Conservation (phyloP, 2,113 vertebrate genomes). For the Colius striatus region DNA sequence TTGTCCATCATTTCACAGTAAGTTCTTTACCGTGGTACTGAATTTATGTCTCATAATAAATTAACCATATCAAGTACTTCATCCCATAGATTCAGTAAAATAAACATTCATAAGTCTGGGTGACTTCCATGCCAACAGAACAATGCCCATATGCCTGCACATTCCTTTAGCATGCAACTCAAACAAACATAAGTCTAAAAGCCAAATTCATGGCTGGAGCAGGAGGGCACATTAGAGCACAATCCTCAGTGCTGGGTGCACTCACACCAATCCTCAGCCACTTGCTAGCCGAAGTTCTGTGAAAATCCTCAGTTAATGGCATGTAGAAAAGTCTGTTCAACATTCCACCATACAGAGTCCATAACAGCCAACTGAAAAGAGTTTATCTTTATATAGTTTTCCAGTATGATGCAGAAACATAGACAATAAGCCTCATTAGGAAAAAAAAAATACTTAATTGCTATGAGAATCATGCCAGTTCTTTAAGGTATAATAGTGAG, state of each 20-base stretch:
- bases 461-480: neutral
- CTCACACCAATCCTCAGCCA: accelerated
- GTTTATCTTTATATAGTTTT: slow-evolving; percentile 12
- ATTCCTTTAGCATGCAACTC: neutral
- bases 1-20: slow-evolving; percentile 53
- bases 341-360: neutral
- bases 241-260: accelerated
- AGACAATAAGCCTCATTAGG: neutral
- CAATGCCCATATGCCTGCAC: slow-evolving; percentile 8
- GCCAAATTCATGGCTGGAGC: neutral
- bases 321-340: neutral
- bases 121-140: slow-evolving; percentile 1
- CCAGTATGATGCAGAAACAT: neutral
- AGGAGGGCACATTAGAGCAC: neutral
- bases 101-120: slow-evolving; percentile 19
- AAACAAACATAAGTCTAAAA: neutral
- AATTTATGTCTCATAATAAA: slow-evolving; percentile 59
- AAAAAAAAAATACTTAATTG: neutral
- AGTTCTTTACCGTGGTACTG: slow-evolving; percentile 53
- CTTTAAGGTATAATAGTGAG: accelerated
- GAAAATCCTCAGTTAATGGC: neutral
- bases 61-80: slow-evolving; percentile 47
- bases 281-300: neutral
- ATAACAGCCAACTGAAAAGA: slow-evolving; percentile 3
- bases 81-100: slow-evolving; percentile 27